Evolutionary conservation across 2,888 invertebrate species (phyloP), one percentile per base, ranked within the genome.

Genomic region (Anodontia alba): DNA sequence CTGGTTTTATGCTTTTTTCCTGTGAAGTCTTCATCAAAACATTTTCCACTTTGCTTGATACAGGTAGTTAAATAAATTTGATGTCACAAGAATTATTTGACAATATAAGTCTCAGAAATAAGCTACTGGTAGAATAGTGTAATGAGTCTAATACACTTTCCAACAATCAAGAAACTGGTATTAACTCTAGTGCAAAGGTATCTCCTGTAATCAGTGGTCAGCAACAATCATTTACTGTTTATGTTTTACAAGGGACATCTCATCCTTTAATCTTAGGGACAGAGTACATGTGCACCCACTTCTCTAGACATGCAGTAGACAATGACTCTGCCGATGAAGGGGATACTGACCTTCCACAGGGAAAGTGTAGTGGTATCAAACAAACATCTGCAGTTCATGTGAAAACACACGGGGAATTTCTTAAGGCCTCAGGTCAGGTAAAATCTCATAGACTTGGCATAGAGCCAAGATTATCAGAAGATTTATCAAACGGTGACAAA

Each of bases 311-410:
- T n/a, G n/a, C n/a, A n/a, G n/a, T n/a, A n/a, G n/a, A n/a, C n/a
- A n/a, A n/a, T n/a, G n/a, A n/a, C n/a, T n/a, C n/a, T n/a, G 49
- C 49, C 5, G 5, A 49, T 49, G 49, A 49, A 10, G 49, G 49
- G 8, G 49, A n/a, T 49, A 49, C 17, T 49, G 49, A 49, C 49
- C 49, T 49, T n/a, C 49, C 49, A 15, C 17, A 49, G 49, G 49
- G 5, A 7, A 49, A 49, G n/a, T 17, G 46, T 73, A 80, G n/a
- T 83, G 68, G 69, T 66, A 72, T 17, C 46, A 51, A 36, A 76
- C 79, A 8, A 81, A 79, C 66, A 38, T 42, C 23, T 38, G 77
- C 8, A 77, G 77, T 51, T 80, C 49, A 17, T 15, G 17, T 7
- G 49, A 49, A 49, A 49, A 38, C 12, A 38, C n/a, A n/a, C n/a